Evolutionary conservation across 1,140 invertebrate genomes (phyloP), one percentile per base, ranked within the genome.

Genomic region (Bombus difficillimus): DNA sequence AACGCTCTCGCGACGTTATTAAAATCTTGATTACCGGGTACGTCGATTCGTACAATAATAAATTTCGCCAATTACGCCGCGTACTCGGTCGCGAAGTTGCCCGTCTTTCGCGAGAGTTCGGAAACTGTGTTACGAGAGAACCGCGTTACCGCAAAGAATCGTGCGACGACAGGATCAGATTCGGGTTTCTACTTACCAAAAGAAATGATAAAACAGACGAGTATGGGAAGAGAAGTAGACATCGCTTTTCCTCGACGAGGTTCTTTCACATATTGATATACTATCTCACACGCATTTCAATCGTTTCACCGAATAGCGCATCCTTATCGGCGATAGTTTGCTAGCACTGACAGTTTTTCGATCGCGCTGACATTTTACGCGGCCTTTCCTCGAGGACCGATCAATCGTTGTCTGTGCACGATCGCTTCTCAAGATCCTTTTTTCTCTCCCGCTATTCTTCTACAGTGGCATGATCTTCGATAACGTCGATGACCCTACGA

Each of bases 201-300:
- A 94, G 83, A 94, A 94, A 94, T 91, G 79, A 94, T 93, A 92
- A 94, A 92, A 89, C 86, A 93, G 91, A 93, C 77, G 86, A 94
- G 82, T 88, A 87, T 86, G 85, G 91, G 90, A 92, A 92, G 91
- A 92, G 88, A 91, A 90, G 93, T 92, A 93, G 93, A 93, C 94
- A 94, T 94, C 88, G 93, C 93, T 94, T 92, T 85, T 90, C 87
- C 83, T 82, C 77, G 87, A 79, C 89, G 91, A 86, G 79, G 81
- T 79, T 90, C 80, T 85, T 92, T 93, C 90, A 93, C 91, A 92
- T 93, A 87, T 71, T 90, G 84, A 83, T 87, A 89, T 88, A 92
- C 83, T 93, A 90, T 91, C 91, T 92, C 85, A 77, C 80, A 62
- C 79, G 78, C 86, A 90, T 92, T 85, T 83, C 78, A 85, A 66